Evolutionary conservation across 2,113 vertebrate genomes (phyloP), one percentile per base, ranked within the genome.

Genomic region (Mirounga angustirostris): DNA sequence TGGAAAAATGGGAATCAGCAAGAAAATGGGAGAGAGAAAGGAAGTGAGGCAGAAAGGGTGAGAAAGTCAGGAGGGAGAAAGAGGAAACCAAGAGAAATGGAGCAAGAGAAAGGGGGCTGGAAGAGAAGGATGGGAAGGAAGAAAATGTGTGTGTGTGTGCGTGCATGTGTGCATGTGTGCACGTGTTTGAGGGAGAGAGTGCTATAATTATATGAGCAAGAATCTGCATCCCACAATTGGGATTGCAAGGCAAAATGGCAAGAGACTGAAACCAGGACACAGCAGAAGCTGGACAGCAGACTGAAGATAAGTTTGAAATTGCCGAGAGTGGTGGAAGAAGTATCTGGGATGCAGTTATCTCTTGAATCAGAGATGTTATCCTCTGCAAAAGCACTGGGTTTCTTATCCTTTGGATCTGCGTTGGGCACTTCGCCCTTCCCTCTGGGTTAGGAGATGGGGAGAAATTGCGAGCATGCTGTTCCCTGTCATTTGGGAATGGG

Each of bases 351-450:
- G 21, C 7, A 24, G 15, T 59, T 30, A 28, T 16, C 5, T 89
- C 61, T 22, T 2, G 16, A 28, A 7, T 43, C 84, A 52, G 54
- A 67, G 65, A 24, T 9, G 11, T 24, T 6, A 14, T 33, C 78
- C 50, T 69, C 58, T 22, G 11, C 3, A 19, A 46, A 14, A 69
- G 24, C n/a, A 9, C 4, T 0, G 14, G 65, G 43, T 3, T 30
- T 58, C n/a, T 26, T 21, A 5, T 3, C 3, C 0, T 52, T 43
- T 1, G 56, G 21, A 28, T 50, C 33, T 3, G 16, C 0, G 0
- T 4, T 65, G 12, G 16, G 5, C 30, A 33, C 30, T 61, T 74
- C 0, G 1, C 52, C 36, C 8, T 74, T 76, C 19, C n/a, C 69
- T 63, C 26, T 56, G 33, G 36, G 30, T 63, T 1, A 13, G 13